These are phyloP conservation scores for Casuarius casuarius DNA, from an alignment of 2,113 vertebrate genomes.

Conservation along the genomic window DNA sequence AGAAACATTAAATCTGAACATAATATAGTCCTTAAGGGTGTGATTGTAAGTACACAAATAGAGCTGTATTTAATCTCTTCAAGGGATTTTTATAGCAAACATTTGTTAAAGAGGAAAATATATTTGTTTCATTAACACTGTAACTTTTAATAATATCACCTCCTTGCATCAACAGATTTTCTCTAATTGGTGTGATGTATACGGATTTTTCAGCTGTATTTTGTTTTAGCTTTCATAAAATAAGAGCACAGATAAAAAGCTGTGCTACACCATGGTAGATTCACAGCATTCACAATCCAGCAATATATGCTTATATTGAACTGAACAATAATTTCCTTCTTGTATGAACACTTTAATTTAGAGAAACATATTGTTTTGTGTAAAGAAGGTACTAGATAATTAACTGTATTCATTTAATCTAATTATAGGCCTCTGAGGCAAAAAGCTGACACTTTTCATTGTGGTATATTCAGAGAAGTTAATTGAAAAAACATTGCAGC, in stretches of 20 bases:
- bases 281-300: not conserved
- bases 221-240: constrained; percentile 5
- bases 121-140: not conserved
- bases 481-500: constrained; percentile 65
- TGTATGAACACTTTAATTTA: constrained; percentile 58
- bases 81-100: constrained; percentile 16
- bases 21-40: not conserved
- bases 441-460: constrained; percentile 68
- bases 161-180: not conserved
- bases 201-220: not conserved
- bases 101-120: constrained; percentile 5
- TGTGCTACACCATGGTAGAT: not conserved
- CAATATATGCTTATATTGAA: not conserved
- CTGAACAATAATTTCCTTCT: constrained; percentile 33
- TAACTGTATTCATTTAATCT: constrained; percentile 65
- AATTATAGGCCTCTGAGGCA: constrained; percentile 66
- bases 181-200: not conserved
- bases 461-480: constrained; percentile 69
- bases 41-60: constrained; percentile 33
- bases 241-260: constrained; percentile 25
- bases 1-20: not conserved
- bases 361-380: constrained; percentile 61
- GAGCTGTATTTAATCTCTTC: constrained; percentile 14
- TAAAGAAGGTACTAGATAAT: constrained; percentile 69
- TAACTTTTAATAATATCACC: not conserved